Evolutionary conservation across 2,113 vertebrate species (phyloP).

Genomic region (Charina bottae): DNA sequence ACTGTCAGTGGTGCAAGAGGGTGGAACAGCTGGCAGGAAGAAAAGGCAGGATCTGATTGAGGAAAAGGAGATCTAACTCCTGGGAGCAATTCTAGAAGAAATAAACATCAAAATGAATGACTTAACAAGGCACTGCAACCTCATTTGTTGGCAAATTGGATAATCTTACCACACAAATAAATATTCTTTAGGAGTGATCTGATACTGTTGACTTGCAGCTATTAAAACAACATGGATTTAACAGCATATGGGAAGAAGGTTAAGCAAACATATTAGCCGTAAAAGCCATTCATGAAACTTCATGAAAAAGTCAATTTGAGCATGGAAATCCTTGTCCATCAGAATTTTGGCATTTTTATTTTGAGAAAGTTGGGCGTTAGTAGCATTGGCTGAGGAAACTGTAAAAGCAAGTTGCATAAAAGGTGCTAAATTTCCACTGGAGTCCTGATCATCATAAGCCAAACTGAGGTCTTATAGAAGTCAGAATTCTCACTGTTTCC

Average conservation of each 20-base stretch:
- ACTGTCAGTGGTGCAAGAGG: slow-evolving; percentile 35
- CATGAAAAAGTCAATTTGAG: slow-evolving; percentile 56
- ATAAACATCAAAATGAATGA: slow-evolving; percentile 67
- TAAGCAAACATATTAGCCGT: slow-evolving; percentile 58
- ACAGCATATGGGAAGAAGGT: slow-evolving; percentile 43
- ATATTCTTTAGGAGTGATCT: slow-evolving; percentile 57
- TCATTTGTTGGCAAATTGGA: slow-evolving; percentile 62
- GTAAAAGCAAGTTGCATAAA: neutral
- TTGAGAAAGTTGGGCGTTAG: neutral
- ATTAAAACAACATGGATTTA: slow-evolving; percentile 61
- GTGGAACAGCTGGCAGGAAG: slow-evolving; percentile 54
- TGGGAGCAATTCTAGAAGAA: slow-evolving; percentile 61
- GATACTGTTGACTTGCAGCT: slow-evolving; percentile 46
- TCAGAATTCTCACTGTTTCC: neutral
- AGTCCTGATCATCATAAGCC: neutral
- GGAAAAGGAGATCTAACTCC: slow-evolving; percentile 55
- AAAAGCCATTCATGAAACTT: slow-evolving; percentile 49
- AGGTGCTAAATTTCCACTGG: neutral
- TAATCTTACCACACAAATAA: slow-evolving; percentile 60
- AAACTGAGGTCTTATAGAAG: neutral
- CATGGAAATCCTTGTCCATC: slow-evolving; percentile 43
- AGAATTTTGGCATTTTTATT: slow-evolving; percentile 10
- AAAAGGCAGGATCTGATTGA: slow-evolving; percentile 38
- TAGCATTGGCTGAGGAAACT: neutral
- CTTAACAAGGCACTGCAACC: slow-evolving; percentile 63